phyloP scores from a whole-genome alignment of 2,797 vertebrate genomes.

The Myotis myotis region DNA sequence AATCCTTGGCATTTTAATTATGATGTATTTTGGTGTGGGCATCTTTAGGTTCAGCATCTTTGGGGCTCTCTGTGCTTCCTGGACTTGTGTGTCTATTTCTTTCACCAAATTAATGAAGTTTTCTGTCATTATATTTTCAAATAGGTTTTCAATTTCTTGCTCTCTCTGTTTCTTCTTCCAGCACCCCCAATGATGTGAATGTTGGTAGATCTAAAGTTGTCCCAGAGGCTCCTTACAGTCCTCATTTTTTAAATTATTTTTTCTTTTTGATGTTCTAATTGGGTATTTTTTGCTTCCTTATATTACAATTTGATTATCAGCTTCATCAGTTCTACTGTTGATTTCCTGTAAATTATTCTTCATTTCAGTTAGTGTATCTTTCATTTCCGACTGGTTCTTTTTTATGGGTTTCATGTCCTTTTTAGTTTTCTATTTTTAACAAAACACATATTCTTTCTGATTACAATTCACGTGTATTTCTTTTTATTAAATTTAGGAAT shows the following conservation, averaged over 20 bases:
- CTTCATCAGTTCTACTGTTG: not conserved
- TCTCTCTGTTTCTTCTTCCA: not conserved
- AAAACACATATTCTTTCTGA: not conserved
- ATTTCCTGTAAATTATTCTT: not conserved
- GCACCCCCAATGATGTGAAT: not conserved
- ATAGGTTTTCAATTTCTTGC: not conserved
- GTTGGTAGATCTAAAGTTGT: not conserved
- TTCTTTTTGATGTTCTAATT: not conserved
- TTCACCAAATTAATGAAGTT: not conserved
- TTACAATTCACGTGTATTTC: not conserved
- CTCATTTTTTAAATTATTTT: not conserved
- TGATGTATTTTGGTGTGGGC: not conserved
- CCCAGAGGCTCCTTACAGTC: not conserved
- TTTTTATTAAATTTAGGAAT: conserved; percentile 19
- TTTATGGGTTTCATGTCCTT: not conserved
- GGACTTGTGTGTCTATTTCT: not conserved
- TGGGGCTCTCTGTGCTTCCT: not conserved
- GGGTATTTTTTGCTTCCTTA: not conserved
- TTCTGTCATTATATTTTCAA: not conserved
- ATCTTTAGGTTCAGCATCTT: not conserved
- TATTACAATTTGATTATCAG: not conserved
- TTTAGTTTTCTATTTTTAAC: not conserved
- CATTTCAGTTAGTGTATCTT: not conserved
- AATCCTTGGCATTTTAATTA: not conserved
- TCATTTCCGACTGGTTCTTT: not conserved